phyloP scores from a whole-genome alignment of 2,113 vertebrate species.

The Herpailurus yagouaroundi region DNA sequence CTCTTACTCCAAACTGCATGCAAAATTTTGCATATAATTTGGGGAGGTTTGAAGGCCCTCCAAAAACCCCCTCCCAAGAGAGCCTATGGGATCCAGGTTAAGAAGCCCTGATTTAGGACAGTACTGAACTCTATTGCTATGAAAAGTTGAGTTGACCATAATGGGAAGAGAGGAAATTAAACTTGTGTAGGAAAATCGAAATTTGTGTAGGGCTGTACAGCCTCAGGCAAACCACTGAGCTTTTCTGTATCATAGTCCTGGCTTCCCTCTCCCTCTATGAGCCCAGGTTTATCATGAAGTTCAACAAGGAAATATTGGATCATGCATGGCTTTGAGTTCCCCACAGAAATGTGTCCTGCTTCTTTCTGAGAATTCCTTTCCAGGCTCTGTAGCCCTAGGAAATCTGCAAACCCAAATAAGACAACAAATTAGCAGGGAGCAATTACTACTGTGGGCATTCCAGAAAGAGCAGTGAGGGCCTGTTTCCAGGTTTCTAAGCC shows the following conservation, averaged over 20 bases:
- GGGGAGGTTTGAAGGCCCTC: not conserved
- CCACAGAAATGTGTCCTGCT: not conserved
- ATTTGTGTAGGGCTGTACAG: not conserved
- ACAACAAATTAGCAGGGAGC: not conserved
- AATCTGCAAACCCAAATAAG: constrained; percentile 22
- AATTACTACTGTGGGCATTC: not conserved
- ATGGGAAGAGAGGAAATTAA: not conserved
- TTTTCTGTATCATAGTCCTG: not conserved
- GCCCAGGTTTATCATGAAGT: not conserved
- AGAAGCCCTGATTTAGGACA: not conserved
- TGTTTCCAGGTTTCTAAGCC: not conserved
- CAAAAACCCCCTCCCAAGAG: not conserved
- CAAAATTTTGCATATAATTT: not conserved
- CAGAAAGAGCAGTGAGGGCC: not conserved
- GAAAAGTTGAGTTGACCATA: not conserved
- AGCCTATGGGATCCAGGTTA: not conserved
- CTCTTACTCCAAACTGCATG: not conserved
- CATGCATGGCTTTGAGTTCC: not conserved
- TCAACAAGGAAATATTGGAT: not conserved
- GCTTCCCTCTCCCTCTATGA: not conserved
- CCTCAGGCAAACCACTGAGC: not conserved
- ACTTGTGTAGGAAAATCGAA: not conserved
- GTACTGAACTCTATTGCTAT: not conserved
- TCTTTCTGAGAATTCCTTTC: constrained; percentile 13
- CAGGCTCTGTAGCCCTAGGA: not conserved